A percentile compares a stretch with the other conserved stretches of the same genome.
Conservation (phyloP, 2,113 vertebrate genomes). For the Varanus komodoensis region DNA sequence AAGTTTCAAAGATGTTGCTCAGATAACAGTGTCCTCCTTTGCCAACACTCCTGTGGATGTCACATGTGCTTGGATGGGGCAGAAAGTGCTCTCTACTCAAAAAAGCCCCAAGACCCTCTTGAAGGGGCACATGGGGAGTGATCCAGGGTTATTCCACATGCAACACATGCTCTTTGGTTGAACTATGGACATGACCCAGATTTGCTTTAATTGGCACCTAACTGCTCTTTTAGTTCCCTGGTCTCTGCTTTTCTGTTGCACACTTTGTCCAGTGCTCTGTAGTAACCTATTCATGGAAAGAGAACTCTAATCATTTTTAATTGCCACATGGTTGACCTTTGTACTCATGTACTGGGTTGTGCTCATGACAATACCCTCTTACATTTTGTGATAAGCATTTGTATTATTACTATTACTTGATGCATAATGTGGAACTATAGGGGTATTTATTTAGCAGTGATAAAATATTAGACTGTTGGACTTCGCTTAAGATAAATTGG, state of each 20-base stretch:
- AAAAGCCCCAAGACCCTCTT: background rate
- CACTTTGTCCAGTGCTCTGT: background rate
- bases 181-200: too few relatives aligned
- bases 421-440: background rate
- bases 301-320: slow-evolving; percentile 8
- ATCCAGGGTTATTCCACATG: background rate
- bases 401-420: slow-evolving; percentile 14
- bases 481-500: background rate
- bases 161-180: background rate
- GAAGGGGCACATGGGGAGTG: background rate
- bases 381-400: background rate
- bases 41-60: too few relatives aligned
- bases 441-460: slow-evolving; percentile 15
- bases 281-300: background rate
- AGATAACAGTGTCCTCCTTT: too few relatives aligned
- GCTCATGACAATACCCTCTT: background rate
- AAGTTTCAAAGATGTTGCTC: too few relatives aligned
- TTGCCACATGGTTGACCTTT: slow-evolving; percentile 8
- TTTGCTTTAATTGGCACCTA: background rate
- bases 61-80: too few relatives aligned
- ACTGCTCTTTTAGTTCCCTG: background rate
- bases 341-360: background rate
- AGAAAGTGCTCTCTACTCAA: too few relatives aligned
- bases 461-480: slow-evolving; percentile 16
- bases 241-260: background rate